Conservation (phyloP, 2,888 invertebrate species). For the Altica lythri region DNA sequence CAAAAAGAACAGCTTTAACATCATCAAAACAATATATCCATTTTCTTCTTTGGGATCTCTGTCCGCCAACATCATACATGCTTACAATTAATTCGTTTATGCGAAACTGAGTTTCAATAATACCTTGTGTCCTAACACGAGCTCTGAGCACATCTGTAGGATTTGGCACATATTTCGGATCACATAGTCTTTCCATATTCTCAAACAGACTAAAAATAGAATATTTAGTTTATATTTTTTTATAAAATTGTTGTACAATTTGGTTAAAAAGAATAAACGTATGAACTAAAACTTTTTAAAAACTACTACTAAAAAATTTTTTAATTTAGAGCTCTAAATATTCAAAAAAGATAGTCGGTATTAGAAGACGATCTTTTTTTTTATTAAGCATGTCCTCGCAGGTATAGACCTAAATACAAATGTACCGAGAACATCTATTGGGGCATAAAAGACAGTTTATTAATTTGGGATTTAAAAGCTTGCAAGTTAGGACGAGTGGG, state of each 20-base stretch:
- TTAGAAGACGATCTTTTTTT: too few relatives aligned
- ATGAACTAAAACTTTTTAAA: neutral
- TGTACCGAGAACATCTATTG: too few relatives aligned
- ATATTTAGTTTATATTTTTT: neutral
- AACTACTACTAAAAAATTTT: too few relatives aligned
- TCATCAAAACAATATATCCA: conserved; percentile 74
- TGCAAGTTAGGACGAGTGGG: too few relatives aligned
- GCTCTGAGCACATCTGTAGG: conserved; percentile 67
- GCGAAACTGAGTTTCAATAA: conserved; percentile 69
- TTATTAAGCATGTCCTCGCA: too few relatives aligned
- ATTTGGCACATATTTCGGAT: conserved; percentile 67
- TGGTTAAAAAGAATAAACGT: conserved; percentile 27
- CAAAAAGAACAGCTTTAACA: conserved; percentile 67
- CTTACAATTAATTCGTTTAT: conserved; percentile 64
- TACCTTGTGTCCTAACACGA: conserved; percentile 67
- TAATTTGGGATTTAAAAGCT: too few relatives aligned
- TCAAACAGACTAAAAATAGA: conserved; percentile 63
- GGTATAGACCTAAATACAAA: too few relatives aligned
- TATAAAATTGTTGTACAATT: neutral
- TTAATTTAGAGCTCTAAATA: too few relatives aligned
- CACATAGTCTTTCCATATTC: conserved; percentile 68
- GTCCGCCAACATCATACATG: conserved; percentile 71
- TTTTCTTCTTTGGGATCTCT: conserved; percentile 67
- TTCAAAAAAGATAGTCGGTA: too few relatives aligned
- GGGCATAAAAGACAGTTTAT: too few relatives aligned